Conservation (phyloP, 2,113 vertebrate species). For the Microtus montanus region DNA sequence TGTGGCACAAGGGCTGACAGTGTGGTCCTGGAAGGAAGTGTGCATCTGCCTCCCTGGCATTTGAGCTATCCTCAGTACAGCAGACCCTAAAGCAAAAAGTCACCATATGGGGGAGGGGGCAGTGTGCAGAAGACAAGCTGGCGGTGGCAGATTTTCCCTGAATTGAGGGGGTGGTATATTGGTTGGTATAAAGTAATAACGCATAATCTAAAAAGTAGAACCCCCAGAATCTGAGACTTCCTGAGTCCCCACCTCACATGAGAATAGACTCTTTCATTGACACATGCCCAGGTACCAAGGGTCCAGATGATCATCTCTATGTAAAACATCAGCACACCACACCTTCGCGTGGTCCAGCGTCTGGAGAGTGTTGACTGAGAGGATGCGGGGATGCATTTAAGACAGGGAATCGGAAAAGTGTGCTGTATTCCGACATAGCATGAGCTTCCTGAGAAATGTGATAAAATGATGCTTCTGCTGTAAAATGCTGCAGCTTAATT, state of each 20-base stretch:
- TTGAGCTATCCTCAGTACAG: not conserved
- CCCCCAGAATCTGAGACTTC: not conserved
- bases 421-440: not conserved
- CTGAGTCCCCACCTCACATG: not conserved
- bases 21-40: not conserved
- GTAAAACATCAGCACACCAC: not conserved
- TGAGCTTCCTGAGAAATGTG: not conserved
- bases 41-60: not conserved
- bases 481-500: not conserved
- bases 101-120: not conserved
- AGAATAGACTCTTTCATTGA: not conserved
- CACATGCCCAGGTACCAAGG: not conserved
- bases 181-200: not conserved
- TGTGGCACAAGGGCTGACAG: not conserved
- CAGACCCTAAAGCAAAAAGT: not conserved
- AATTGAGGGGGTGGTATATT: not conserved
- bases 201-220: not conserved
- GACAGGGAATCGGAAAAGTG: not conserved
- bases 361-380: not conserved
- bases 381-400: not conserved
- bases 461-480: not conserved
- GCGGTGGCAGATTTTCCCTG: not conserved
- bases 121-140: rapidly evolving
- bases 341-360: not conserved
- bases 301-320: not conserved